Evolutionary conservation across 92 coral and sea anemone genomes (phyloP).

Genomic region (Zoanthus solanderi): DNA sequence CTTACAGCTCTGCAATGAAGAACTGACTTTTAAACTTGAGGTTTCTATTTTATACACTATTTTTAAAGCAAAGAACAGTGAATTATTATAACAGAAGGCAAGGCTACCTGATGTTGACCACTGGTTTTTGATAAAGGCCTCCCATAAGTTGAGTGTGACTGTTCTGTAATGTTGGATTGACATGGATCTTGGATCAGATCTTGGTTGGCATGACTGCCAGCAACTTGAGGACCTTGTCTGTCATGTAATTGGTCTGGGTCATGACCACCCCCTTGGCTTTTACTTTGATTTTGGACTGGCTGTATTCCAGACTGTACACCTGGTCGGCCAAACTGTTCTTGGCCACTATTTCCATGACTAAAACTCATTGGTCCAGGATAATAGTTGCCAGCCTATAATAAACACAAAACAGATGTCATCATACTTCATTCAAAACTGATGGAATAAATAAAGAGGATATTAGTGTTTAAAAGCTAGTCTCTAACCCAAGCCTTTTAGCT

Average conservation of each 20-base stretch:
- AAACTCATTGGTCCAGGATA: not conserved
- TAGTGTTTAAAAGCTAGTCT: no score
- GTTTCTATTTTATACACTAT: no score
- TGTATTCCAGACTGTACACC: constrained; percentile 11
- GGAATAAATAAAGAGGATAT: not conserved
- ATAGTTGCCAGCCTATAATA: constrained; percentile 12
- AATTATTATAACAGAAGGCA: not conserved
- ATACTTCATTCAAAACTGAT: not conserved
- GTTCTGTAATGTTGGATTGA: not conserved
- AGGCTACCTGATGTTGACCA: constrained; percentile 28
- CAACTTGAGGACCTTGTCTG: not conserved
- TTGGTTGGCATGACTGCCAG: constrained; percentile 26
- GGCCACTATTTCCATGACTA: not conserved
- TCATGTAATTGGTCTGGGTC: not conserved
- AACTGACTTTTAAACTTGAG: no score
- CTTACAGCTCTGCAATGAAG: no score
- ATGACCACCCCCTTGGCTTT: constrained; percentile 10
- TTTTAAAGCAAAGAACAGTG: not conserved
- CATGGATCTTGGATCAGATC: constrained; percentile 2
- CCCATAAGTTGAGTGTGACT: constrained; percentile 20
- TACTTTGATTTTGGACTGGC: constrained; percentile 10
- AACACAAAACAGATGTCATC: not conserved
- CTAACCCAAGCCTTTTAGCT: no score
- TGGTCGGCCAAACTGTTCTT: constrained; percentile 20
- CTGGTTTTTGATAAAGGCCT: not conserved